Percentiles rank a stretch among this genome's conserved stretches.
Evolutionary conservation across 2,113 vertebrate species (phyloP).

Genomic region (Oryzias javanicus): DNA sequence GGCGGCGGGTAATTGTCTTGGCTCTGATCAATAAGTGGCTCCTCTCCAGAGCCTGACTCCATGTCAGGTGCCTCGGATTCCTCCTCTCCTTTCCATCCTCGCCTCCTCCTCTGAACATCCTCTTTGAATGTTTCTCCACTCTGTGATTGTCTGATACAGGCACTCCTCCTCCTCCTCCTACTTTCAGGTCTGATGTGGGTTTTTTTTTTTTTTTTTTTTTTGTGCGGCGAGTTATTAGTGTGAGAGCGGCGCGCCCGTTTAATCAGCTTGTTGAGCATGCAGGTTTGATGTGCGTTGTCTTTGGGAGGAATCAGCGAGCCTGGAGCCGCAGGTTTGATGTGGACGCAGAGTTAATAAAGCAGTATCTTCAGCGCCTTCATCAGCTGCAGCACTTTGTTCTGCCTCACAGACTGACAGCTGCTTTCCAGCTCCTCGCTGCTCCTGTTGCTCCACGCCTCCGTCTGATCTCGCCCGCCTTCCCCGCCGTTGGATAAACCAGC

Average conservation of each 20-base stretch:
- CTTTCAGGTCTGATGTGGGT: constrained; percentile 58
- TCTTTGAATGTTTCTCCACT: constrained; percentile 61
- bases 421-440: constrained; percentile 12
- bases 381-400: constrained; percentile 71
- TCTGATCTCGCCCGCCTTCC: constrained; percentile 3
- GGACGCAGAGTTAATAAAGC: constrained; percentile 79
- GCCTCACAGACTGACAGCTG: constrained; percentile 56
- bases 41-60: constrained; percentile 64
- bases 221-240: constrained; percentile 68
- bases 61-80: constrained; percentile 59
- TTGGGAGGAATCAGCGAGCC: constrained; percentile 74
- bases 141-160: constrained; percentile 62
- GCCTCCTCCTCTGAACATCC: constrained; percentile 56
- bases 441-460: constrained; percentile 1
- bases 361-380: constrained; percentile 75
- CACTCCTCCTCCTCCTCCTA: constrained; percentile 12
- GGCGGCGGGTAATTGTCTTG: constrained; percentile 39
- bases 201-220: constrained; percentile 16
- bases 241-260: constrained; percentile 64
- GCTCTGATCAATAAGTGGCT: constrained; percentile 70
- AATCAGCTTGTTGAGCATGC: constrained; percentile 74
- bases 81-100: constrained; percentile 22
- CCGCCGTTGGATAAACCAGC: too few species aligned
- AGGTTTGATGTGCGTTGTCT: constrained; percentile 81
- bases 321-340: constrained; percentile 78